Conservation (phyloP, 2,888 invertebrate species). For the Orthosia gothica region DNA sequence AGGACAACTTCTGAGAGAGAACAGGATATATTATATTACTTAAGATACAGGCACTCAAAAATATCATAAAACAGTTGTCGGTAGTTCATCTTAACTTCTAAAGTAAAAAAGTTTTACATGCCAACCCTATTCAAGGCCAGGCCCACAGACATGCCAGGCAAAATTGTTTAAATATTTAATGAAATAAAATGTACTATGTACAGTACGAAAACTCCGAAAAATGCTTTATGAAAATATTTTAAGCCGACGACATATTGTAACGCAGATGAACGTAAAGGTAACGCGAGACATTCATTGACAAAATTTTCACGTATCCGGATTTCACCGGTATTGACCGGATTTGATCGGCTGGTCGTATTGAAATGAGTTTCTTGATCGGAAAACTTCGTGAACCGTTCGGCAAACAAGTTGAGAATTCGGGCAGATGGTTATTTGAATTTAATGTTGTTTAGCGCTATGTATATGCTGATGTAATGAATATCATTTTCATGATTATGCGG, state of each 20-base stretch:
- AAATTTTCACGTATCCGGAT: conserved; percentile 39
- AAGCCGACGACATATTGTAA: conserved; percentile 29
- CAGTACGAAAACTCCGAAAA: conserved; percentile 68
- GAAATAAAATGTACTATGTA: conserved; percentile 70
- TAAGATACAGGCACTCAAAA: conserved; percentile 17
- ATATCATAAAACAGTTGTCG: conserved; percentile 30
- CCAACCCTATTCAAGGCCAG: conserved; percentile 62
- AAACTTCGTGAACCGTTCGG: conserved; percentile 38
- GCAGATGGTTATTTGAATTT: conserved; percentile 14
- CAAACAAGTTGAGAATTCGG: conserved; percentile 26
- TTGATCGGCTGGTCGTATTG: conserved; percentile 43
- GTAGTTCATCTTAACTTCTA: conserved; percentile 42
- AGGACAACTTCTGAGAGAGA: conserved; percentile 7
- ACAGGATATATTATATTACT: too few species aligned
- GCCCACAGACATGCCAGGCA: conserved; percentile 44
- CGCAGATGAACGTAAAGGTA: conserved; percentile 33
- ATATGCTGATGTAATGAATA: conserved; percentile 33
- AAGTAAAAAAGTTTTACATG: conserved; percentile 49
- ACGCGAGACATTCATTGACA: conserved; percentile 31
- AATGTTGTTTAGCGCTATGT: conserved; percentile 2
- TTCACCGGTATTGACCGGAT: conserved; percentile 41
- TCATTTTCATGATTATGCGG: not conserved
- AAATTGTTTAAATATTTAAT: conserved; percentile 76
- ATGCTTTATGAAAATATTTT: conserved; percentile 73
- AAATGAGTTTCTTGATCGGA: conserved; percentile 43